phyloP scores from a whole-genome alignment of 2,797 vertebrate genomes.

The Pteronotus mesoamericanus region DNA sequence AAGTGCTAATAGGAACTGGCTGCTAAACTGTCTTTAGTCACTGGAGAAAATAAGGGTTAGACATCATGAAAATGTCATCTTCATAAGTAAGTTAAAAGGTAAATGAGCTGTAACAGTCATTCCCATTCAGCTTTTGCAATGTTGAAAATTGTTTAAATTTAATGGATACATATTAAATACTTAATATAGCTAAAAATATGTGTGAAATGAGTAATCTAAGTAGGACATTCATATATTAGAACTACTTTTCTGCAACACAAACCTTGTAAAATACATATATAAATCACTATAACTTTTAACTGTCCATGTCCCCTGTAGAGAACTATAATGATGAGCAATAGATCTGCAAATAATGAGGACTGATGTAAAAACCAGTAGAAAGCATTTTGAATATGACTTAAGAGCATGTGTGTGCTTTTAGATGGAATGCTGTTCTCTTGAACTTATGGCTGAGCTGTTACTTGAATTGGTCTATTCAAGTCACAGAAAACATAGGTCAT shows the following conservation, averaged over 20 bases:
- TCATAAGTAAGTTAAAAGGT: slow-evolving; percentile 22
- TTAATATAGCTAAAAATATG: slow-evolving; percentile 63
- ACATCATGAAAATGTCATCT: slow-evolving; percentile 29
- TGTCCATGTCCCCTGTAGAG: slow-evolving; percentile 69
- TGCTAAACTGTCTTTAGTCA: slow-evolving; percentile 72
- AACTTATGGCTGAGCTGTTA: slow-evolving; percentile 39
- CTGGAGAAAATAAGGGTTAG: slow-evolving; percentile 68
- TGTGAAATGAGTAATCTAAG: slow-evolving; percentile 67
- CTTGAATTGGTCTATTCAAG: slow-evolving; percentile 1
- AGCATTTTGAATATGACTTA: slow-evolving; percentile 22
- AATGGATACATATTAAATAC: slow-evolving; percentile 61
- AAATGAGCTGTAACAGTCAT: slow-evolving; percentile 47
- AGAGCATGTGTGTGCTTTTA: slow-evolving; percentile 36
- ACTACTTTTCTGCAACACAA: slow-evolving; percentile 73
- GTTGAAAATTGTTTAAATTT: slow-evolving; percentile 73
- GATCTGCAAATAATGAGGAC: slow-evolving; percentile 67
- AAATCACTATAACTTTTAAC: slow-evolving; percentile 63
- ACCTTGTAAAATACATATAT: slow-evolving; percentile 72
- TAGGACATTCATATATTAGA: slow-evolving; percentile 65
- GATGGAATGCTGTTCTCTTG: slow-evolving; percentile 35
- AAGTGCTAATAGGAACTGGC: slow-evolving; percentile 58
- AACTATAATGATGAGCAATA: slow-evolving; percentile 66
- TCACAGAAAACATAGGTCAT: slow-evolving; percentile 48
- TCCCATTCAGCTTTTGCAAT: slow-evolving; percentile 50
- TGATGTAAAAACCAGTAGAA: slow-evolving; percentile 46